Conservation (phyloP, 1,140 invertebrate genomes). For the Andricus grossulariae region DNA sequence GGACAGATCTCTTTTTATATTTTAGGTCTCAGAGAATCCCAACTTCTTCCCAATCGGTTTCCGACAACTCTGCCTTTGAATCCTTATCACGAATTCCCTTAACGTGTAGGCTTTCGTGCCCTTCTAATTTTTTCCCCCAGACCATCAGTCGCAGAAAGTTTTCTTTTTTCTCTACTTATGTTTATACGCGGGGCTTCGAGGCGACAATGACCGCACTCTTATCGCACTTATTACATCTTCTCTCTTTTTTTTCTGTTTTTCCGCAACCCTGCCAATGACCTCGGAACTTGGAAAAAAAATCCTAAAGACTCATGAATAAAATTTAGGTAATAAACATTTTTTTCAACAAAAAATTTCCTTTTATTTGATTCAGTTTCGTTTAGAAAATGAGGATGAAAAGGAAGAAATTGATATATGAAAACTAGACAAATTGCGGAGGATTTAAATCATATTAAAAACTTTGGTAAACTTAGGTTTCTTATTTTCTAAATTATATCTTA, state of each 20-base stretch:
- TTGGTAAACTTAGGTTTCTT: too few species aligned
- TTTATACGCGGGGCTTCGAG: constrained; percentile 24
- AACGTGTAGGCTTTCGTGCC: neutral
- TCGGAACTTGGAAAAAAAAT: constrained; percentile 3
- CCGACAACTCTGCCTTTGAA: neutral
- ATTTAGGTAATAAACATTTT: neutral
- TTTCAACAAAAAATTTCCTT: too few species aligned
- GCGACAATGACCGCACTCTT: constrained; percentile 29
- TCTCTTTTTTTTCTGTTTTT: constrained; percentile 25
- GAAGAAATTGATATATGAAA: too few species aligned
- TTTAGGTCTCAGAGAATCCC: too few species aligned
- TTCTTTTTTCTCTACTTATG: neutral
- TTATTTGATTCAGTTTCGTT: too few species aligned
- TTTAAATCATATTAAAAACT: too few species aligned
- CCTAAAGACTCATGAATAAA: neutral
- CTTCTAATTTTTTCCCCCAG: constrained; percentile 7
- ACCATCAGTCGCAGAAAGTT: neutral
- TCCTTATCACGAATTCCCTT: neutral
- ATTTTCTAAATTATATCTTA: too few species aligned
- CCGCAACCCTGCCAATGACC: constrained; percentile 12
- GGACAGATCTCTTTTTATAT: too few species aligned
- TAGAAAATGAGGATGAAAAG: too few species aligned
- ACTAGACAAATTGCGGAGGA: too few species aligned
- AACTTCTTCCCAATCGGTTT: too few species aligned
- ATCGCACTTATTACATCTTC: constrained; percentile 31